These are phyloP conservation scores for Cheirogaleus medius DNA, from an alignment of 2,113 vertebrate species.

Conservation along the genomic window DNA sequence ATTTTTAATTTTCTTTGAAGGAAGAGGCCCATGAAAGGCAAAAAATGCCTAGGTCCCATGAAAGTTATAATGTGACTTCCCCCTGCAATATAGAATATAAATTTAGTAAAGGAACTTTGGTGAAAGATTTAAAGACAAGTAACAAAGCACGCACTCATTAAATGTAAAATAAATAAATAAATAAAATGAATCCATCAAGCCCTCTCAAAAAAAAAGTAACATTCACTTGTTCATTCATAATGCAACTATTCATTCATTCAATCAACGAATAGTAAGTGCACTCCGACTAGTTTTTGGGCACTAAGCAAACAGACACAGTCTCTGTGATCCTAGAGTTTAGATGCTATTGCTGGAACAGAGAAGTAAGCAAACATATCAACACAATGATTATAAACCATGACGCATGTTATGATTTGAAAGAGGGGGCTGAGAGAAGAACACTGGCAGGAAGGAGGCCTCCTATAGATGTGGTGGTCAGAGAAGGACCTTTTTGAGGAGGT, in stretches of 20 bases:
- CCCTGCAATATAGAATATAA: neutral
- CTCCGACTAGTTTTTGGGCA: neutral
- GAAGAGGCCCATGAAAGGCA: neutral
- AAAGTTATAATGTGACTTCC: neutral
- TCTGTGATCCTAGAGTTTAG: neutral
- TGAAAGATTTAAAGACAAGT: neutral
- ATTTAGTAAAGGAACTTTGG: constrained; percentile 25
- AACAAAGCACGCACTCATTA: neutral
- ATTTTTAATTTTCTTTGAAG: neutral
- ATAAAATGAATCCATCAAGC: neutral
- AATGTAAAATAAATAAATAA: neutral
- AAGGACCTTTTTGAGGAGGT: neutral
- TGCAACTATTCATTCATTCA: neutral
- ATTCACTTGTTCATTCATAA: neutral
- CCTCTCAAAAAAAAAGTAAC: neutral
- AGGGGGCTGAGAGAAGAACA: neutral
- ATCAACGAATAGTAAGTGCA: neutral
- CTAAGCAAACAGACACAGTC: neutral
- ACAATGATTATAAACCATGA: neutral
- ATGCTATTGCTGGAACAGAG: neutral
- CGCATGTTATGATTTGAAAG: neutral
- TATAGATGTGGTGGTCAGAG: neutral
- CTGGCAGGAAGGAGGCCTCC: neutral
- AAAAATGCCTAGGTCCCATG: neutral
- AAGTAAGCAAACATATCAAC: neutral